phyloP scores from a whole-genome alignment of 2,113 vertebrate species.

The Pygoscelis adeliae region DNA sequence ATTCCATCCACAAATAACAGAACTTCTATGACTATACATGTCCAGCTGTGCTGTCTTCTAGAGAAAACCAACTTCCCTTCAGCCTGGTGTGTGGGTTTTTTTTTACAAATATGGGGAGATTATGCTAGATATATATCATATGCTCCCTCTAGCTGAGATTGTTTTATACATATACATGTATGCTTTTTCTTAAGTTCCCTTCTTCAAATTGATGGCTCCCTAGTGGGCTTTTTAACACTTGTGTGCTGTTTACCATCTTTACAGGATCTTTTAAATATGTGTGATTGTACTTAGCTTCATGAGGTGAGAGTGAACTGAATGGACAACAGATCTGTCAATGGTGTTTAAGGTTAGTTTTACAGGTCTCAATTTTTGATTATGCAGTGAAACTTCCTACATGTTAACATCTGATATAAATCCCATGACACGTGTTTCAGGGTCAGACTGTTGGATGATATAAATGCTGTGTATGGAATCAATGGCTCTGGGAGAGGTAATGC shows the following conservation, averaged over 20 bases:
- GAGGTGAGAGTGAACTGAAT: conserved; percentile 33
- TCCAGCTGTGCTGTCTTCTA: neutral
- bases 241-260: conserved; percentile 55
- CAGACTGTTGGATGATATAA: conserved; percentile 30
- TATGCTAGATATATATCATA: conserved; percentile 45
- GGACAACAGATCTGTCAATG: conserved; percentile 37
- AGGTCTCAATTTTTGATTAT: conserved; percentile 37
- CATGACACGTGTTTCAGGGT: neutral
- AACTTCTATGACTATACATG: neutral
- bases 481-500: neutral
- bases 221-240: conserved; percentile 50
- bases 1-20: neutral
- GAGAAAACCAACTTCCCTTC: neutral
- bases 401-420: conserved; percentile 40
- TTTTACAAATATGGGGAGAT: conserved; percentile 39
- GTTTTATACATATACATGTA: neutral
- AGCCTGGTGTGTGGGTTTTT: neutral
- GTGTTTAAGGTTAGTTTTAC: conserved; percentile 36
- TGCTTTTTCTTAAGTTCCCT: conserved; percentile 42
- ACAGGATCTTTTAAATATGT: conserved; percentile 40
- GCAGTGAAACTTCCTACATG: neutral
- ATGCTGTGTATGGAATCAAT: neutral
- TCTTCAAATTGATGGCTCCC: conserved; percentile 56
- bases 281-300: conserved; percentile 38
- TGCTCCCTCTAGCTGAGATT: conserved; percentile 28